Conservation (phyloP, 92 coral and sea anemone species). For the Porites cylindrica region DNA sequence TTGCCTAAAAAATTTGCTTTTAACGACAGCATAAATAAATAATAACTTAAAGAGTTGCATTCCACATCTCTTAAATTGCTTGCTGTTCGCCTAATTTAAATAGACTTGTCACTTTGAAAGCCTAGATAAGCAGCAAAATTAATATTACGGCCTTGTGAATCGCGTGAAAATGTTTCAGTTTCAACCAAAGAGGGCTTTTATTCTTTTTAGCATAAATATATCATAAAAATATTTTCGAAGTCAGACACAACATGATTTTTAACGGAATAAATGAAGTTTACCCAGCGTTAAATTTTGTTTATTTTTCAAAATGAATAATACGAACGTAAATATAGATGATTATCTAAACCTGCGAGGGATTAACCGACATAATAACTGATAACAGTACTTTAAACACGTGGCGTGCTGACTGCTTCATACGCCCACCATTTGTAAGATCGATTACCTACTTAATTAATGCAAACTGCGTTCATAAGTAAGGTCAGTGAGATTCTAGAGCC, state of each 20-base stretch:
- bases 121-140: neutral
- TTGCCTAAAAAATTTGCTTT: neutral
- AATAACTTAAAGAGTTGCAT: neutral
- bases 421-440: neutral
- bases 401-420: neutral
- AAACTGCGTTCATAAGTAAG: neutral
- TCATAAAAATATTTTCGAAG: too few species aligned
- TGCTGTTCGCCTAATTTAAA: neutral
- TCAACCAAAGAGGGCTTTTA: too few species aligned
- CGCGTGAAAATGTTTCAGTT: neutral
- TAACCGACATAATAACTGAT: neutral
- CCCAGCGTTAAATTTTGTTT: neutral
- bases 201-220: too few species aligned
- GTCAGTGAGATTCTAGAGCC: neutral
- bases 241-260: too few species aligned
- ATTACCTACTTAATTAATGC: neutral
- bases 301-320: neutral
- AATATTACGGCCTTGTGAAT: neutral
- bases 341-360: neutral
- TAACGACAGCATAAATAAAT: neutral
- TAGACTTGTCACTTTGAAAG: conserved; percentile 2
- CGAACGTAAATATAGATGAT: neutral
- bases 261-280: neutral
- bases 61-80: neutral
- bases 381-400: conserved; percentile 9